Base-by-base conservation (phyloP, 2,113 vertebrate species). In the Pelecanus crispus region DNA sequence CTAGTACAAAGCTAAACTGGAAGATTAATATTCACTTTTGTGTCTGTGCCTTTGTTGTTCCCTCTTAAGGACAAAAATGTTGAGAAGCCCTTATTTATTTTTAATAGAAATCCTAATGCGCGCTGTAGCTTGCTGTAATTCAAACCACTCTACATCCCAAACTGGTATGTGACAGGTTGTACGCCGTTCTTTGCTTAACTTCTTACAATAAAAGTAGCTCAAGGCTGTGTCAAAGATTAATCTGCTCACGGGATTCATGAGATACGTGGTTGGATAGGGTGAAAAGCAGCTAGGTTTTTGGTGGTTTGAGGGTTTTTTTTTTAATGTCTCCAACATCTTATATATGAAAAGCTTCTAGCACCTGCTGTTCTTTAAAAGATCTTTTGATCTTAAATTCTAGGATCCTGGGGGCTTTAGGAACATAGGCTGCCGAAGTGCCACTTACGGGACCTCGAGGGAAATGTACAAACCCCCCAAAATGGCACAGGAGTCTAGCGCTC, bases 181-280 rank as follows among this genome's bases (percentile, higher is more conserved):
- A 56, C 58, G 16, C 9, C 2, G 13, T 83, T 95, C 95, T 93
- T 95, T 94, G 82, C 96, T 96, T n/a, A 93, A 93, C 74, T 88
- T 81, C 88, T 72, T 78, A 88, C 77, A 94, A 42, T 53, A 80
- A 71, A 83, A 84, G 91, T 80, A 97, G 96, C 97, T 97, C 6
- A 29, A 96, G 97, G 97, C 96, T 86, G 81, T 96, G 96, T 94
- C 96, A 94, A 89, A 95, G 96, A 96, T 91, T 84, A 97, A 94
- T 74, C 74, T 95, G 81, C 96, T 92, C 65, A 0, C 0, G 17
- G 94, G 88, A 74, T 84, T 94, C 61, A 11, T 19, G 67, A 88
- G 75, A 68, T 50, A 29, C 11, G n/a, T 47, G 86, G 77, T 84
- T 92, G 67, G 59, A 83, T 81, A 93, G 36, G 63, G 74, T 34